Evolutionary conservation across 2,888 invertebrate species (phyloP), one percentile per base, ranked within the genome.

Genomic region (Trachelus tabidus): DNA sequence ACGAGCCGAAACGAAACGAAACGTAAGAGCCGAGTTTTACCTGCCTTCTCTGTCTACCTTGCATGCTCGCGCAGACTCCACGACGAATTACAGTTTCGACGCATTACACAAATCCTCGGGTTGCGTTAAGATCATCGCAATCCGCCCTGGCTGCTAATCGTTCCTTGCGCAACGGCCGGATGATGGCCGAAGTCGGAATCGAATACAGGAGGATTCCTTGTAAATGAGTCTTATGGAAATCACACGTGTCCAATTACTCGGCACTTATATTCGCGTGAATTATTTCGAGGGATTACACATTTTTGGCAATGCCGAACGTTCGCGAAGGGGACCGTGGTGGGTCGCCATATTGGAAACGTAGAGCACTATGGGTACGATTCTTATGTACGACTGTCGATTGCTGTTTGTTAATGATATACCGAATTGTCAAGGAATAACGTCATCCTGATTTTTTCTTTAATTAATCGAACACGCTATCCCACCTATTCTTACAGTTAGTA

Each of bases 1-100:
- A 87, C 89, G 86, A 87, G 86, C 87, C 87, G 87, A 88, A 87
- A 88, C 87, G 86, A 86, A 86, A 87, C 84, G 83, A 77, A 77
- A 77, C 79, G 79, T 69, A 81, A 78, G 78, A 84, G 79, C 79
- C 78, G 86, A 82, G 83, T 83, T 85, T 84, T 86, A 85, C 85
- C 86, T 85, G 86, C 77, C 73, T 40, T 69, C 73, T 77, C 77
- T 31, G 68, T 68, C 68, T 73, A 75, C 75, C 69, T 71, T 71
- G 31, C 71, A 71, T 71, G 71, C 71, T 71, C 71, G 71, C 33
- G 33, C 71, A 31, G 71, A 34, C 71, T 71, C 34, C 34, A 34
- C 71, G 71, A 31, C 71, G 71, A 71, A 71, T 71, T 71, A 71
- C 31, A 34, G 71, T 71, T 71, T 40, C 78, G 69, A 71, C 56